phyloP scores from a whole-genome alignment of 2,888 invertebrate species.

The Ectemnius cavifrons region DNA sequence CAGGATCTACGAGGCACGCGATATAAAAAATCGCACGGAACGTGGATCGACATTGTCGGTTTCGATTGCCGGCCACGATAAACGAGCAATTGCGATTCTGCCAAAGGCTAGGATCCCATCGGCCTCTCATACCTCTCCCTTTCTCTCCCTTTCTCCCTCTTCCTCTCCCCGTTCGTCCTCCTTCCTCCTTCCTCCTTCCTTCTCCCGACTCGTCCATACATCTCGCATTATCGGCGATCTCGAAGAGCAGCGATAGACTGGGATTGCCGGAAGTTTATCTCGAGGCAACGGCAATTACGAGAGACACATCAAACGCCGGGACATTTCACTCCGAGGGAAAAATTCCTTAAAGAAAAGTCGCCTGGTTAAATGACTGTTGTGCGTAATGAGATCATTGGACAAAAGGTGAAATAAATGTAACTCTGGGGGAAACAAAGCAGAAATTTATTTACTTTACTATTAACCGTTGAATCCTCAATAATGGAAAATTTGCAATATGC shows the following conservation, averaged over 20 bases:
- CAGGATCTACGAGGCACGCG: neutral
- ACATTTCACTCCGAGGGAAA: too few species aligned
- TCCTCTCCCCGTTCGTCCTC: slow-evolving; percentile 18
- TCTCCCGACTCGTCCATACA: slow-evolving; percentile 5
- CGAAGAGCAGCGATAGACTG: slow-evolving; percentile 21
- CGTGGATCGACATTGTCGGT: slow-evolving; percentile 14
- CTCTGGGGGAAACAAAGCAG: too few species aligned
- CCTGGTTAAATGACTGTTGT: too few species aligned
- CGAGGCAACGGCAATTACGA: too few species aligned
- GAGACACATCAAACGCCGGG: too few species aligned
- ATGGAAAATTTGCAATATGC: too few species aligned
- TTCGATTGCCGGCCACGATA: slow-evolving; percentile 39
- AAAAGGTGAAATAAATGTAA: too few species aligned
- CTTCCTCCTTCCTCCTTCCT: slow-evolving; percentile 62
- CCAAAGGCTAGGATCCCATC: slow-evolving; percentile 44
- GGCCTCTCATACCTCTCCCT: slow-evolving; percentile 57
- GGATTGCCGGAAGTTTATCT: too few species aligned
- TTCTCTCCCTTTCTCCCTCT: slow-evolving; percentile 66
- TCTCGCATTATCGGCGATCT: slow-evolving; percentile 32
- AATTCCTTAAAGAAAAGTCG: too few species aligned
- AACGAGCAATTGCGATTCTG: slow-evolving; percentile 56
- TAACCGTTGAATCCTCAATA: too few species aligned
- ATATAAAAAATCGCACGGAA: neutral
- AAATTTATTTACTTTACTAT: too few species aligned
- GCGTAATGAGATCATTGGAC: too few species aligned